A percentile compares a stretch with the other conserved stretches of the same genome.
phyloP scores from a whole-genome alignment of 2,888 invertebrate genomes.

The Parnassius orleans region DNA sequence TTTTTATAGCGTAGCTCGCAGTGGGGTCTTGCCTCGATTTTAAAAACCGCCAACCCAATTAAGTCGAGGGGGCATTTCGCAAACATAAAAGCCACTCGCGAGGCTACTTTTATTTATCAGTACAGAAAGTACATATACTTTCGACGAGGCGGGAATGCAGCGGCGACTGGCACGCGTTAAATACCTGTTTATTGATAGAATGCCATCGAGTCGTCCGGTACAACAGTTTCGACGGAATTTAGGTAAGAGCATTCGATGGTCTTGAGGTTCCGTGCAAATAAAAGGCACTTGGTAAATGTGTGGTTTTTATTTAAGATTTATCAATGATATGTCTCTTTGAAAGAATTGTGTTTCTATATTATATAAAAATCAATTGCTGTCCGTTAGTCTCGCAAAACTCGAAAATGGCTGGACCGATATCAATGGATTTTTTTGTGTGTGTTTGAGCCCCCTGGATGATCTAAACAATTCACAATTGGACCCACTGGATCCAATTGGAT shows the following conservation, averaged over 20 bases:
- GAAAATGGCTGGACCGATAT: too few relatives aligned
- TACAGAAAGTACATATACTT: slow-evolving; percentile 35
- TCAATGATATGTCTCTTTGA: too few relatives aligned
- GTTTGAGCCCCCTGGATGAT: too few relatives aligned
- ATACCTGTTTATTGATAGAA: slow-evolving; percentile 23
- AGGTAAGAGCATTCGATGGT: neutral
- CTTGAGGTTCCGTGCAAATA: slow-evolving; percentile 4
- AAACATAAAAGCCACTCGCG: slow-evolving; percentile 55
- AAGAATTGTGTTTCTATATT: too few relatives aligned
- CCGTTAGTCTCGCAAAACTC: too few relatives aligned
- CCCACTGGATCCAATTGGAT: too few relatives aligned
- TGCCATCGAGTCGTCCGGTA: slow-evolving; percentile 1
- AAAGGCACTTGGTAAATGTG: neutral
- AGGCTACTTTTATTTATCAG: slow-evolving; percentile 54
- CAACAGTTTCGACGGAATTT: slow-evolving; percentile 6
- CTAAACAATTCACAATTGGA: too few relatives aligned
- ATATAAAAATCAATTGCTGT: too few relatives aligned
- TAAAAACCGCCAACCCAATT: slow-evolving; percentile 22
- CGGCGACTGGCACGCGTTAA: slow-evolving; percentile 26
- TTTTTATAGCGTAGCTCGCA: slow-evolving; percentile 15
- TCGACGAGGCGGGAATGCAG: slow-evolving; percentile 38
- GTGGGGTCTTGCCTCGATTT: slow-evolving; percentile 15
- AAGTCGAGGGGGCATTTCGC: slow-evolving; percentile 40
- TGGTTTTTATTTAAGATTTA: too few relatives aligned
- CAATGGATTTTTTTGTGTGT: too few relatives aligned